Conservation (phyloP, 1,140 invertebrate genomes). For the Bursaphelenchus mucronatus region DNA sequence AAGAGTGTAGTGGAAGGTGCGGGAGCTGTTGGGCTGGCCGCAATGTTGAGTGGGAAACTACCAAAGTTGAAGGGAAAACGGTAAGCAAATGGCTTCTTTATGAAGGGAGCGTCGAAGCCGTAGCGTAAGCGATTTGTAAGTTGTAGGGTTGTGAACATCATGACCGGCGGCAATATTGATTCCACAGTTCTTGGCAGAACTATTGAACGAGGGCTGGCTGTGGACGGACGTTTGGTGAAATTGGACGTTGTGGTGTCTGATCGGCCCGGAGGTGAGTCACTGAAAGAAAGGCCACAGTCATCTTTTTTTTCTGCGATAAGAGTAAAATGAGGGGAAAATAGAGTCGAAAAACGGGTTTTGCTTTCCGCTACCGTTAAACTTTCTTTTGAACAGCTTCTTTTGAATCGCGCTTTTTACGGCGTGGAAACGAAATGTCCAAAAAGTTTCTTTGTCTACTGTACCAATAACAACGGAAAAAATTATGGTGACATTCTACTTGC, state of each 20-base stretch:
- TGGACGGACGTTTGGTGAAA: conserved; percentile 78
- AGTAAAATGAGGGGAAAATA: too few relatives aligned
- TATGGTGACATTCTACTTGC: too few relatives aligned
- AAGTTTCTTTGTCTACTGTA: too few relatives aligned
- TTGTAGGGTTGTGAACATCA: conserved; percentile 73
- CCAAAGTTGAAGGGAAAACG: conserved; percentile 79
- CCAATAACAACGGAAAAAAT: too few relatives aligned
- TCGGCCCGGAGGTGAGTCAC: conserved; percentile 73
- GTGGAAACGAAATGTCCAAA: too few relatives aligned
- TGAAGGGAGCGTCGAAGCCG: not conserved
- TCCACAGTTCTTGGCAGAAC: conserved; percentile 81
- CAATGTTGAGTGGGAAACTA: conserved; percentile 75
- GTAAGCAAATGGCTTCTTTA: conserved; percentile 63
- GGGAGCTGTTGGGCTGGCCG: conserved; percentile 79
- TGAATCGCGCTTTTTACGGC: too few relatives aligned
- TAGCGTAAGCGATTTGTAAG: not conserved
- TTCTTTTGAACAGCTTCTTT: too few relatives aligned
- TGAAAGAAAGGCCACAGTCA: too few relatives aligned
- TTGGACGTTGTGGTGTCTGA: conserved; percentile 81
- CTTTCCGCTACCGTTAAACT: too few relatives aligned
- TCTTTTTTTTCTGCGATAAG: too few relatives aligned
- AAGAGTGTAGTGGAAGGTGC: conserved; percentile 89
- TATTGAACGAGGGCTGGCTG: conserved; percentile 80
- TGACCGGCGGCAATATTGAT: conserved; percentile 88
- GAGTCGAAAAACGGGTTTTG: too few relatives aligned